Percentiles rank a stretch among this genome's conserved stretches.
phyloP scores from a whole-genome alignment of 30 jellyfish, hydroid and myxozoan species.

The Cassiopea andromeda region DNA sequence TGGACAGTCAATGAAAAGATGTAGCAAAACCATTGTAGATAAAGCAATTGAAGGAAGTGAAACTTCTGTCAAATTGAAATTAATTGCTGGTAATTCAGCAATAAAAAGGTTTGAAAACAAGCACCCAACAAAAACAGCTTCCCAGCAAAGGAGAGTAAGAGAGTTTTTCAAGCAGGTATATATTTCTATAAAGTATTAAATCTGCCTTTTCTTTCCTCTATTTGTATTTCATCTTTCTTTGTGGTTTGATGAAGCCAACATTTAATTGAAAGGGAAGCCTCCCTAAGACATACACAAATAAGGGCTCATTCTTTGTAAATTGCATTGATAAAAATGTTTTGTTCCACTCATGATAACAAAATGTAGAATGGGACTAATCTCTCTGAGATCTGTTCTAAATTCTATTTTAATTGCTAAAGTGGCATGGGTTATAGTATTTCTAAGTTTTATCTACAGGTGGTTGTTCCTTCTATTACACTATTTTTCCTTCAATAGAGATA shows the following conservation, averaged over 20 bases:
- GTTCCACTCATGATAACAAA: not conserved
- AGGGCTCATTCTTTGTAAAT: not conserved
- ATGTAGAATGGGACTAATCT: not conserved
- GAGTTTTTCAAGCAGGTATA: conserved; percentile 77
- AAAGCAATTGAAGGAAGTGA: conserved; percentile 38
- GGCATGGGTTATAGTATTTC: no score
- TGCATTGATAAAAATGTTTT: not conserved
- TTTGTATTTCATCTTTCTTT: not conserved
- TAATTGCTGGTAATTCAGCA: conserved; percentile 75
- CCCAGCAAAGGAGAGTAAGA: conserved; percentile 36
- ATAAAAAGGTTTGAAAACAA: conserved; percentile 35
- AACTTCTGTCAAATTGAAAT: conserved; percentile 14
- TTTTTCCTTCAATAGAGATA: no score
- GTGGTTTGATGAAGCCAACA: not conserved
- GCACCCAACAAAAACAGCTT: conserved; percentile 22
- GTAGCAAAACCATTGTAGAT: conserved; percentile 16
- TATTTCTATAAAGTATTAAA: not conserved
- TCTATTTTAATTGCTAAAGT: not conserved
- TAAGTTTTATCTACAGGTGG: no score
- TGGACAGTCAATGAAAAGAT: conserved; percentile 68
- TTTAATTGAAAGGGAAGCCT: not conserved
- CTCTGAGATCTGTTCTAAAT: not conserved
- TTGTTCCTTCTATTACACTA: no score
- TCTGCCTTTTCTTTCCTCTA: not conserved
- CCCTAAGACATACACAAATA: not conserved